Percentiles rank a stretch among this genome's conserved stretches.
These are phyloP conservation scores for Callimorpha dominula DNA, from an alignment of 2,888 invertebrate genomes.

Conservation along the genomic window DNA sequence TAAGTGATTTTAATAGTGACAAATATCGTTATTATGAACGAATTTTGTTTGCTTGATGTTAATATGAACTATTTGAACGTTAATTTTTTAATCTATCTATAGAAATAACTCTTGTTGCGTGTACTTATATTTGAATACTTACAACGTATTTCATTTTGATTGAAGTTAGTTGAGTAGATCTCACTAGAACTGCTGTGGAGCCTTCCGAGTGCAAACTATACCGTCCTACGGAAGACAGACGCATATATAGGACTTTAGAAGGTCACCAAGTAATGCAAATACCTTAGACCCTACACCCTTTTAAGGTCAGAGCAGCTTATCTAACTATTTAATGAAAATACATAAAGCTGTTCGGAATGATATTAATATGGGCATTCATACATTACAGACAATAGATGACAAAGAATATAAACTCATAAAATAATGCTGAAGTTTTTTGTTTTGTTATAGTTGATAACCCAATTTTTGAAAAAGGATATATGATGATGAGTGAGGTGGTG, in stretches of 20 bases:
- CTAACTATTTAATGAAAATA: conserved; percentile 78
- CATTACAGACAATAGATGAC: not conserved
- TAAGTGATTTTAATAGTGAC: too few species aligned
- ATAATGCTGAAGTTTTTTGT: too few species aligned
- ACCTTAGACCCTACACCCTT: conserved; percentile 65
- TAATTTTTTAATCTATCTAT: not conserved
- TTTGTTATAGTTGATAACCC: too few species aligned
- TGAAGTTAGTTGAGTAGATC: conserved; percentile 64
- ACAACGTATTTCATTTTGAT: conserved; percentile 83
- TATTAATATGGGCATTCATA: conserved; percentile 35
- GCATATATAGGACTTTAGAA: conserved; percentile 77
- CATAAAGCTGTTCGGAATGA: conserved; percentile 65
- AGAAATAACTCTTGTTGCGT: not conserved
- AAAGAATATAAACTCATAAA: not conserved
- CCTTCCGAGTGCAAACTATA: conserved; percentile 83
- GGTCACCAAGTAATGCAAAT: conserved; percentile 67
- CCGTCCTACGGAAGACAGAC: conserved; percentile 65
- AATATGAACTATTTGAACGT: not conserved
- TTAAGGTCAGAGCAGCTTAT: conserved; percentile 71
- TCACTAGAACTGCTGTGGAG: conserved; percentile 81
- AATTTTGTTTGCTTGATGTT: not conserved
- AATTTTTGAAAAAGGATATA: too few species aligned
- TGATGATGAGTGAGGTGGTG: too few species aligned
- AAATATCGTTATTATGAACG: too few species aligned
- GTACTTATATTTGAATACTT: conserved; percentile 57